A percentile compares a stretch with the other conserved stretches of the same genome.
Conservation (phyloP, 2,888 invertebrate genomes). For the Subacronicta megacephala region DNA sequence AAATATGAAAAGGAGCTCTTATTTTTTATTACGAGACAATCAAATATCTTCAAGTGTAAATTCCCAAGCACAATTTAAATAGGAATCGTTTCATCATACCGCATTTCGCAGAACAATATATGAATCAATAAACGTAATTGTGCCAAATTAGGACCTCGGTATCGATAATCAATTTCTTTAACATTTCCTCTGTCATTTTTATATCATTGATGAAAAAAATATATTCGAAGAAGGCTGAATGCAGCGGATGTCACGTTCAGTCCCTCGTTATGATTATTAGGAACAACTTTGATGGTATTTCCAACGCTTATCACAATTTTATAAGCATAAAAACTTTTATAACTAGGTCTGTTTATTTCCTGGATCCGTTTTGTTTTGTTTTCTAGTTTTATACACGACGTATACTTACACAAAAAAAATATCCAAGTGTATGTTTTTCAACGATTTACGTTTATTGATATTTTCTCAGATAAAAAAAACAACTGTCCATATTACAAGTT, state of each 20-base stretch:
- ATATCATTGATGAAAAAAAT: constrained; percentile 38
- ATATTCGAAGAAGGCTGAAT: constrained; percentile 41
- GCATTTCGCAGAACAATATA: constrained; percentile 36
- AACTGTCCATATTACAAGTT: too few species aligned
- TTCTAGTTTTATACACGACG: neutral
- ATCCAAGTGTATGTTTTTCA: too few species aligned
- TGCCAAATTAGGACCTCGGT: constrained; percentile 42
- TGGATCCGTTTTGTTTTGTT: neutral
- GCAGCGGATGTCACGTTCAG: constrained; percentile 66
- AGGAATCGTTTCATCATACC: constrained; percentile 6
- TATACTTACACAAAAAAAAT: too few species aligned
- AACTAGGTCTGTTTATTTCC: neutral
- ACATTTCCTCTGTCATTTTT: constrained; percentile 48
- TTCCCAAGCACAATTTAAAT: neutral
- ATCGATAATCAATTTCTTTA: constrained; percentile 49
- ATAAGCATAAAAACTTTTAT: neutral
- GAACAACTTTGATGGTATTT: constrained; percentile 18
- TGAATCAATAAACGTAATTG: constrained; percentile 49
- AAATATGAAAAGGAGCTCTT: too few species aligned
- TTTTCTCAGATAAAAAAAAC: too few species aligned
- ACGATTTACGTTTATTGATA: too few species aligned
- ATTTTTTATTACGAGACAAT: neutral
- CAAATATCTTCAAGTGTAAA: constrained; percentile 5
- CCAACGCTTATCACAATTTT: constrained; percentile 1
- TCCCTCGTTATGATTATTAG: constrained; percentile 59